A percentile compares a stretch with the other conserved stretches of the same genome.
phyloP scores from a whole-genome alignment of 2,797 vertebrate genomes.

The Petrocephalus schoutedeni region DNA sequence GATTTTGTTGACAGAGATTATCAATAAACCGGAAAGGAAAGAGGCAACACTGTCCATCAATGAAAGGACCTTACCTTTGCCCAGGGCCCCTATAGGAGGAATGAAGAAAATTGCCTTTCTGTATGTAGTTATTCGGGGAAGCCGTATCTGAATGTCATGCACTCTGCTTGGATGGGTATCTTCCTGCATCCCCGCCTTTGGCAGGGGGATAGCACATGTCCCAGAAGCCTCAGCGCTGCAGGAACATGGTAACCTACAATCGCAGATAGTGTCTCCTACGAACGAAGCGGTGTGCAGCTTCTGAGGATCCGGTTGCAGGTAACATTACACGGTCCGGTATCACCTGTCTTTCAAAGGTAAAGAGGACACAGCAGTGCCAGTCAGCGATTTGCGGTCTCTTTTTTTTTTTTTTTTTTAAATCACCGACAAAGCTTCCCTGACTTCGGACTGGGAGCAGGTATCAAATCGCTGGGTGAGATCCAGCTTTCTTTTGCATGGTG shows the following conservation, averaged over 20 bases:
- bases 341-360: slow-evolving; percentile 3
- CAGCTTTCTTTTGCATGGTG: background rate
- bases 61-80: slow-evolving; percentile 3
- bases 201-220: background rate
- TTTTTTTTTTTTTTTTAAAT: background rate
- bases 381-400: background rate
- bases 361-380: background rate
- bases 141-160: background rate
- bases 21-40: background rate
- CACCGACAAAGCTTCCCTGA: background rate
- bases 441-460: background rate
- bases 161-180: background rate
- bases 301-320: background rate
- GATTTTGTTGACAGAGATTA: background rate
- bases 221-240: background rate
- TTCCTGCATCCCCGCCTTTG: background rate
- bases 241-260: background rate
- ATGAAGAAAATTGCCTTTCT: background rate
- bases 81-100: background rate
- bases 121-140: background rate
- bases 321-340: background rate
- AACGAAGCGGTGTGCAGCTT: background rate
- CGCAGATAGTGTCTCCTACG: background rate
- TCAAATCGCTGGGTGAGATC: background rate
- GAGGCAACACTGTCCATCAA: background rate